Conservation (phyloP, 2,888 invertebrate species). For the Melinaea marsaeus region DNA sequence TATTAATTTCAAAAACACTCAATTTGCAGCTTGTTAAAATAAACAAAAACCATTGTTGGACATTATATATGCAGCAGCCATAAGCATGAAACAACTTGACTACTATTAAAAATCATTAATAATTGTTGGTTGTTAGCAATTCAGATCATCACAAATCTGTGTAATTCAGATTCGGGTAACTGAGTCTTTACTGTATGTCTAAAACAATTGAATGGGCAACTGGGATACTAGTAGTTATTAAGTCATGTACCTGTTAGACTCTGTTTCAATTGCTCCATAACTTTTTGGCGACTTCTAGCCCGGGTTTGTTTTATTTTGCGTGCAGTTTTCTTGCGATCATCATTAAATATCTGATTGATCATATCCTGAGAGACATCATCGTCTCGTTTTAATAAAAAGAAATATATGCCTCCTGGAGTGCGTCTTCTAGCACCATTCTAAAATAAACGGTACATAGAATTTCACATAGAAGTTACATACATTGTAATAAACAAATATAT, state of each 20-base stretch:
- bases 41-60: not conserved
- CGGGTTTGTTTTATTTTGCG: conserved; percentile 77
- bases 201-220: too few species aligned
- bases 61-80: too few species aligned
- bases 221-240: not conserved
- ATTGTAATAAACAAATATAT: not conserved
- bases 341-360: conserved; percentile 82
- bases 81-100: too few species aligned
- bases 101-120: too few species aligned
- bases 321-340: conserved; percentile 78
- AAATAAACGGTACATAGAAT: not conserved
- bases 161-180: too few species aligned
- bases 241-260: conserved; percentile 66
- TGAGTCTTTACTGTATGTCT: too few species aligned
- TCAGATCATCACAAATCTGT: too few species aligned
- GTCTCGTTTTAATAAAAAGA: conserved; percentile 87
- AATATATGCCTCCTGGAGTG: conserved; percentile 91
- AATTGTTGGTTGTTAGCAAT: too few species aligned
- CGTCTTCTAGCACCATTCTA: conserved; percentile 88
- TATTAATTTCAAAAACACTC: not conserved
- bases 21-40: too few species aligned
- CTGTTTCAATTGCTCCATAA: conserved; percentile 82
- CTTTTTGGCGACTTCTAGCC: conserved; percentile 78
- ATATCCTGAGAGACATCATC: conserved; percentile 81
- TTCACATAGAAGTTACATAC: not conserved